A percentile compares a stretch with the other conserved stretches of the same genome.
phyloP scores from a whole-genome alignment of 2,113 vertebrate species.

The Hypanus sabinus region DNA sequence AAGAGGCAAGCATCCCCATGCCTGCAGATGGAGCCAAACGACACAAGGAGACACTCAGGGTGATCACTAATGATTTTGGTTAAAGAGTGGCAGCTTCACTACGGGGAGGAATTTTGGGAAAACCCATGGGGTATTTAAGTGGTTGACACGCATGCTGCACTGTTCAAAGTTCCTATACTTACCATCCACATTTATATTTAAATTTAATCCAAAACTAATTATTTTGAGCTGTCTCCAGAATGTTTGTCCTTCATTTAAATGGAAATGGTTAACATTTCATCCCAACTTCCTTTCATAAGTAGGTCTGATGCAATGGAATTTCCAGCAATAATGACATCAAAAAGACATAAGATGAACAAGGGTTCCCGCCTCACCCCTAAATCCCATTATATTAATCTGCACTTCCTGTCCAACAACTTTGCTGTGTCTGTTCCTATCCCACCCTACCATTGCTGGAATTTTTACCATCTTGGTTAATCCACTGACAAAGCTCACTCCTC shows the following conservation, averaged over 20 bases:
- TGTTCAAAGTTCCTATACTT: too few species aligned
- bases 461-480: background rate
- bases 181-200: background rate
- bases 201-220: background rate
- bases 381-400: background rate
- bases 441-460: background rate
- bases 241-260: too few species aligned
- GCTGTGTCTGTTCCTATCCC: background rate
- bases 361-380: too few species aligned
- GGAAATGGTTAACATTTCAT: background rate
- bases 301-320: too few species aligned
- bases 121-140: too few species aligned
- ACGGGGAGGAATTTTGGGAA: too few species aligned
- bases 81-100: too few species aligned
- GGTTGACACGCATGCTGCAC: too few species aligned
- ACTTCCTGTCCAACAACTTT: background rate
- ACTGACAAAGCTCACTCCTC: background rate
- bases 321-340: too few species aligned
- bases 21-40: background rate
- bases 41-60: background rate
- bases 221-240: background rate
- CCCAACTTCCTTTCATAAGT: background rate
- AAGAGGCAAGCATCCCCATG: background rate
- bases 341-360: background rate
- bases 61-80: too few species aligned